Base-by-base conservation (phyloP, 2,888 invertebrate species). In the Beris chalybata region DNA sequence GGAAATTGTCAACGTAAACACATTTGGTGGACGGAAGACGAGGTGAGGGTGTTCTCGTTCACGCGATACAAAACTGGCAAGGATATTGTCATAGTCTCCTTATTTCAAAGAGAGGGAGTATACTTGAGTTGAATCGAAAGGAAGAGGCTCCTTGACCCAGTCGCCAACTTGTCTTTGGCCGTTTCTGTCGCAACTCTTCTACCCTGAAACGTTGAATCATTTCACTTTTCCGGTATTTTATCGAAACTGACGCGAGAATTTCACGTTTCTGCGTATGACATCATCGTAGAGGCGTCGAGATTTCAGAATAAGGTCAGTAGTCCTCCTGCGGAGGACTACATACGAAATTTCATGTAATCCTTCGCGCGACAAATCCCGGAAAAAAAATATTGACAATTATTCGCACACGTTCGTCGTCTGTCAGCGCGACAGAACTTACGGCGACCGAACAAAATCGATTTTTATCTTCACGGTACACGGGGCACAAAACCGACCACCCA, bases 361-460 rank as follows among this genome's bases (percentile, higher is more conserved):
- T 13, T 15, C 11, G 5, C 52, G 4, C 15, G 22, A 52, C 22
- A 4, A 22, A 13, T n/a, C 3, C 9, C 11, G 12, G 13, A 7
- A 30, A 53, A 53, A 22, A 12, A 15, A 5, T 11, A 54, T 5
- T 57, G 57, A 57, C 57, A 57, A 2, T 22, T 22, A 47, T 12
- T 47, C 5, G 45, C 29, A 45, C 11, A 31, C 32, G 38, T 56
- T 22, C 5, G 15, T 43, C 32, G 31, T 48, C 59, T 59, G 59
- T 59, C 59, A 59, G 50, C 7, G 13, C 32, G 59, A 59, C 59
- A 59, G 59, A 59, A 59, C 48, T 48, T 29, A 48, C 5, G 50
- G 50, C 43, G 59, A 15, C 59, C 57, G 47, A 57, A 30, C 38
- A 65, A 59, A 64, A 64, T 67, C 65, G 67, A 67, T 65, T 65